These are phyloP conservation scores for Hemibagrus guttatus DNA, from an alignment of 2,797 vertebrate genomes.

Conservation along the genomic window DNA sequence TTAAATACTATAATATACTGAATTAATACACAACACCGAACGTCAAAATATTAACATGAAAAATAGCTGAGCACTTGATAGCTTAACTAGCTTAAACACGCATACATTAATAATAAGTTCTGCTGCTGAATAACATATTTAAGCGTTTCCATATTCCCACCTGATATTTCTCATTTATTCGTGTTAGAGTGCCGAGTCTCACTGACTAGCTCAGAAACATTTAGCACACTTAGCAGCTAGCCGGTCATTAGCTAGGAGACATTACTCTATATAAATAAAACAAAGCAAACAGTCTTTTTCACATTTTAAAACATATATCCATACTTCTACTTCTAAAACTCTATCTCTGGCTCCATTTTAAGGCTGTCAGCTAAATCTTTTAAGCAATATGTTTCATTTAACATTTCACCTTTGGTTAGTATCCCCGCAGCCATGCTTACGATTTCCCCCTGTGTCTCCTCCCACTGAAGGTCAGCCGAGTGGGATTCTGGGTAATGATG, in stretches of 20 bases:
- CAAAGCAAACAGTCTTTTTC: background rate
- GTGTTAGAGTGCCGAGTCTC: background rate
- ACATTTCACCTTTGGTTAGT: conserved; percentile 70
- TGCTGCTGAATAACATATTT: background rate
- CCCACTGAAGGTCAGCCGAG: conserved; percentile 62
- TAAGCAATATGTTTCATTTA: background rate
- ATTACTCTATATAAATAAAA: background rate
- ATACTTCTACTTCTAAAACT: background rate
- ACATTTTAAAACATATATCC: background rate
- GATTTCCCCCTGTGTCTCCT: conserved; percentile 21
- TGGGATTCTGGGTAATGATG: conserved; percentile 47
- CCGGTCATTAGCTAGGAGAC: background rate
- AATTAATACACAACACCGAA: background rate
- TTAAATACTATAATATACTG: background rate
- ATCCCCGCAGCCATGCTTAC: conserved; percentile 72
- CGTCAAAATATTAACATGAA: background rate
- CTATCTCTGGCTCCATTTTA: background rate
- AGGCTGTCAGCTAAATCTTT: background rate
- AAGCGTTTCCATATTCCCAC: no score
- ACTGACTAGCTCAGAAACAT: background rate
- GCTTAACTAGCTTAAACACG: background rate
- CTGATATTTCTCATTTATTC: background rate
- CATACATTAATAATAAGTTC: background rate
- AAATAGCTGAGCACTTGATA: background rate
- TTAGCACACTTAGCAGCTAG: conserved; percentile 7